Percentiles rank a stretch among this genome's conserved stretches.
Evolutionary conservation across 2,888 invertebrate genomes (phyloP).

Genomic region (Standfussiana lucernea): DNA sequence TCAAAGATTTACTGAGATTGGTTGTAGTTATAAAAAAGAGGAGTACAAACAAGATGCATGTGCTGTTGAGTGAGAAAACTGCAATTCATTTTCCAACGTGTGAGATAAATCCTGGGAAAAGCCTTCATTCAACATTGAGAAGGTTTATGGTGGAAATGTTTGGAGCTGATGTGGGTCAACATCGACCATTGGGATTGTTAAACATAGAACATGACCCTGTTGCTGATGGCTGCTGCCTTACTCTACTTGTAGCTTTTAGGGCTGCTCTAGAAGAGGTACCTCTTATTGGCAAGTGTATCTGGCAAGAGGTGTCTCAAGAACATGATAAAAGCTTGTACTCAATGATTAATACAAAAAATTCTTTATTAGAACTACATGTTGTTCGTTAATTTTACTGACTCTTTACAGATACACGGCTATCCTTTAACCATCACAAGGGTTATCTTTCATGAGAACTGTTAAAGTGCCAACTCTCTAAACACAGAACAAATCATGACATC

Average conservation of each 20-base stretch:
- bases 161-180: slow-evolving; percentile 96
- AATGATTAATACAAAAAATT: slow-evolving; percentile 93
- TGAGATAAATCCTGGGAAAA: slow-evolving; percentile 96
- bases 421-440: background rate
- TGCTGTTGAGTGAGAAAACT: slow-evolving; percentile 96
- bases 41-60: slow-evolving; percentile 95
- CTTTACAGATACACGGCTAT: slow-evolving; percentile 21
- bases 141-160: slow-evolving; percentile 98
- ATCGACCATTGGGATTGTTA: slow-evolving; percentile 95
- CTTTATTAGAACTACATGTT: slow-evolving; percentile 95
- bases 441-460: background rate
- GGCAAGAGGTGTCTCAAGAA: slow-evolving; percentile 95
- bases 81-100: slow-evolving; percentile 96
- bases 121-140: slow-evolving; percentile 96
- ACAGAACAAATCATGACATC: slow-evolving; percentile 34
- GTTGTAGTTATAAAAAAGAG: slow-evolving; percentile 95
- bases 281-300: slow-evolving; percentile 96
- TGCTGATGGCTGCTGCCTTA: slow-evolving; percentile 95
- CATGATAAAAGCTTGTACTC: slow-evolving; percentile 93
- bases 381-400: slow-evolving; percentile 91
- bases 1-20: slow-evolving; percentile 94
- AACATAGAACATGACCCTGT: slow-evolving; percentile 93
- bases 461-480: slow-evolving; percentile 26
- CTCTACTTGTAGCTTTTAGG: slow-evolving; percentile 95
- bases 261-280: slow-evolving; percentile 96